Conservation (phyloP, 2,797 vertebrate species). For the Tenualosa ilisha region DNA sequence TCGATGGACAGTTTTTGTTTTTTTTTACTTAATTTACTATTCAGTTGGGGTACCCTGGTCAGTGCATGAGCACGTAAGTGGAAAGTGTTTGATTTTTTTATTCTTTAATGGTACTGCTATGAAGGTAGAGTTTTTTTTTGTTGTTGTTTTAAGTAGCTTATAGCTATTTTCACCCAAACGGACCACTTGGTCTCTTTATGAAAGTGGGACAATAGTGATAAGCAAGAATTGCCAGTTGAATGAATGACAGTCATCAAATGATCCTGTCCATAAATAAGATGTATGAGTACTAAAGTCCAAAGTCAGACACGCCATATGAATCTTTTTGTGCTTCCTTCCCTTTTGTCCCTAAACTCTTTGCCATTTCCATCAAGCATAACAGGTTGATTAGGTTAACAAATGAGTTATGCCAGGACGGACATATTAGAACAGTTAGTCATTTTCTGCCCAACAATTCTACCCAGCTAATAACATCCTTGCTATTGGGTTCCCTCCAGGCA, state of each 20-base stretch:
- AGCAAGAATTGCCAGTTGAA: not conserved
- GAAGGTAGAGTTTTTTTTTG: not conserved
- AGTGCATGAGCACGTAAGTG: not conserved
- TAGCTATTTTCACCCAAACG: not conserved
- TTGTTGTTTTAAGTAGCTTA: not conserved
- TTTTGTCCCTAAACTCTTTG: not conserved
- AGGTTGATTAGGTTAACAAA: not conserved
- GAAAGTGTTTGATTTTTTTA: not conserved
- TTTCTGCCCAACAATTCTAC: not conserved
- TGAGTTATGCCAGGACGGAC: not conserved
- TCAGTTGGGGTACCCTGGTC: not conserved
- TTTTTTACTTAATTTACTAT: not conserved
- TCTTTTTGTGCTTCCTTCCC: slow-evolving; percentile 14
- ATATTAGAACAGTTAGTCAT: not conserved
- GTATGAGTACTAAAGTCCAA: not conserved
- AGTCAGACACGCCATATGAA: not conserved
- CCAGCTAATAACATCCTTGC: not conserved
- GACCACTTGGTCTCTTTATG: not conserved
- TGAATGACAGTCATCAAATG: not conserved
- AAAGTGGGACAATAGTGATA: not conserved
- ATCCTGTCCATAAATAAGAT: not conserved
- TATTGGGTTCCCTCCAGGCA: not conserved
- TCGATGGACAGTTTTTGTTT: not conserved
- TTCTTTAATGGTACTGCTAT: slow-evolving; percentile 18
- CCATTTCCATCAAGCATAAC: not conserved